phyloP scores from a whole-genome alignment of 1,140 invertebrate species.

The Holcopasites calliopsidis region DNA sequence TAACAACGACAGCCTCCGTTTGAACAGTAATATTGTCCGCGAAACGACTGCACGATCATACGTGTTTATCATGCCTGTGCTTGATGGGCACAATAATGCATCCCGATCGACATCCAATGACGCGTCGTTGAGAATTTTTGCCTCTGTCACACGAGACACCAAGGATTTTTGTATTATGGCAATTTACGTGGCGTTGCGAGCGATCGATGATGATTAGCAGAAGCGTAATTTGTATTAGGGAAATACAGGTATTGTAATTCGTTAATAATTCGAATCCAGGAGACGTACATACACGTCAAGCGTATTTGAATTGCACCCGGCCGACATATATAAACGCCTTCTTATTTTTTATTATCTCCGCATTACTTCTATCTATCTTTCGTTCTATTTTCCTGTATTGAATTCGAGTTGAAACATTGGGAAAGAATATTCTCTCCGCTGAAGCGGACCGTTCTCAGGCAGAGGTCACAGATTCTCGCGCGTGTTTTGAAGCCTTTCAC shows the following conservation, averaged over 20 bases:
- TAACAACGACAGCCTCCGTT: background rate
- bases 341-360: too few species aligned
- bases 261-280: too few species aligned
- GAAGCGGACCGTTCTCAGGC: background rate
- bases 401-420: background rate
- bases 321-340: too few species aligned
- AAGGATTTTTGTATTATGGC: too few species aligned
- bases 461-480: background rate
- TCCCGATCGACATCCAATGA: background rate
- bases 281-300: too few species aligned
- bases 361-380: too few species aligned
- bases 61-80: background rate
- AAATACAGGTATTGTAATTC: too few species aligned
- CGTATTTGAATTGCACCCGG: too few species aligned
- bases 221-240: too few species aligned
- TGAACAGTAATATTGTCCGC: constrained; percentile 27
- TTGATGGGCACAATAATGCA: background rate
- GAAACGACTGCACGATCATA: background rate
- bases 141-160: background rate
- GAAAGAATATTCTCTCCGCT: too few species aligned
- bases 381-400: background rate
- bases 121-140: background rate
- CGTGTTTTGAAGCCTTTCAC: background rate
- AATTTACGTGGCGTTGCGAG: too few species aligned
- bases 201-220: too few species aligned